These are phyloP conservation scores for Epizoanthus illoricatus DNA, from an alignment of 92 coral and sea anemone species.

Conservation along the genomic window DNA sequence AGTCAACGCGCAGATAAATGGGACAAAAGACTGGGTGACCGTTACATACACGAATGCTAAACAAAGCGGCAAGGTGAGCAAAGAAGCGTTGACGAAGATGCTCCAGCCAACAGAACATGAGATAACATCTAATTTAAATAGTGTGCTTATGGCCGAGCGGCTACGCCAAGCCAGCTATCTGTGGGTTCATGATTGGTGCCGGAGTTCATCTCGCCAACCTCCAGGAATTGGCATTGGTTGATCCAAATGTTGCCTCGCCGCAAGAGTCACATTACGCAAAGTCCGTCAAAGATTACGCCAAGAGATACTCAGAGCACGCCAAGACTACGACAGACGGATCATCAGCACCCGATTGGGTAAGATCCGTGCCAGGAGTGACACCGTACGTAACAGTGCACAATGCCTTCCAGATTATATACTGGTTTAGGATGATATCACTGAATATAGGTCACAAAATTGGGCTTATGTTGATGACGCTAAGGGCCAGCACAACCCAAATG, in stretches of 20 bases:
- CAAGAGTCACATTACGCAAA: constrained; percentile 35
- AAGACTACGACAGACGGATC: constrained; percentile 23
- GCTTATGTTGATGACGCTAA: not conserved
- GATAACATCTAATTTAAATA: constrained; percentile 35
- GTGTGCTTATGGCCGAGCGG: constrained; percentile 46
- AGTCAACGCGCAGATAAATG: constrained; percentile 42
- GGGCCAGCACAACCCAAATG: not conserved
- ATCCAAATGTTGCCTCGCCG: constrained; percentile 32
- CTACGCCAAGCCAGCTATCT: constrained; percentile 30
- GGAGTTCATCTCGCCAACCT: constrained; percentile 44
- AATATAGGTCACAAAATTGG: not conserved
- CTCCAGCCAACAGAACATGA: constrained; percentile 48
- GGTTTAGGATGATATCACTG: constrained; percentile 28
- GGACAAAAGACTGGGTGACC: constrained; percentile 45
- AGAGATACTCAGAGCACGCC: constrained; percentile 43
- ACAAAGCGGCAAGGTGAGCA: constrained; percentile 30
- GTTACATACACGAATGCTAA: constrained; percentile 42
- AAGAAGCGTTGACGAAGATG: constrained; percentile 31
- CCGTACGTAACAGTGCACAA: not conserved
- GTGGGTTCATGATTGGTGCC: constrained; percentile 43
- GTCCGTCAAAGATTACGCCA: constrained; percentile 44
- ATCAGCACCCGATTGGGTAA: constrained; percentile 27
- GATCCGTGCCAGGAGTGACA: not conserved
- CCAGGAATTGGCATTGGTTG: constrained; percentile 35
- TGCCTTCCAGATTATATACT: not conserved